Conservation (phyloP, 2,113 vertebrate species). For the Osmerus eperlanus region DNA sequence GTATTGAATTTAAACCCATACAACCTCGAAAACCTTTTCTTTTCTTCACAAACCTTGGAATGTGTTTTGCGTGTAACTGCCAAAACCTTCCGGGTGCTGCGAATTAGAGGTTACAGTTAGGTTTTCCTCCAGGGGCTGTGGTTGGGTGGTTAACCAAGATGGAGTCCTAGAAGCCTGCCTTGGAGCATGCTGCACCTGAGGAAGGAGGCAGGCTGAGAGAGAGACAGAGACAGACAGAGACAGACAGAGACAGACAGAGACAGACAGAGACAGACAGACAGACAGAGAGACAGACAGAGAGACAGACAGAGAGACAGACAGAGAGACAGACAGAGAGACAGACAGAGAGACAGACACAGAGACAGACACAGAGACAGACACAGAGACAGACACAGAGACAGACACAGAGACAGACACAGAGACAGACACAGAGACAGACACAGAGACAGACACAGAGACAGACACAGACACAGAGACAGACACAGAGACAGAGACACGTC, state of each 20-base stretch:
- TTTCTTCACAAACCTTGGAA: conserved; percentile 44
- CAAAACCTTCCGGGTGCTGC: conserved; percentile 61
- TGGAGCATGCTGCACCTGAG: conserved; percentile 64
- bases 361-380: too few relatives aligned
- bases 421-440: not conserved
- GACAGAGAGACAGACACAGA: not conserved
- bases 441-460: too few relatives aligned
- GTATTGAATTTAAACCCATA: too few relatives aligned
- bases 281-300: too few relatives aligned
- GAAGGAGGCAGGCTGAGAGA: conserved; percentile 53
- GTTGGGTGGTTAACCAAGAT: conserved; percentile 65
- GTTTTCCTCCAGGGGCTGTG: conserved; percentile 38
- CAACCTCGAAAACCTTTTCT: conserved; percentile 55
- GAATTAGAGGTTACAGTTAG: conserved; percentile 64
- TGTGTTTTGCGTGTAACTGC: conserved; percentile 54
- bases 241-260: too few relatives aligned
- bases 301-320: too few relatives aligned
- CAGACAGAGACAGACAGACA: too few relatives aligned
- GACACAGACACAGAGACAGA: not conserved
- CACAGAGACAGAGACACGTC: not conserved
- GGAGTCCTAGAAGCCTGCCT: conserved; percentile 58
- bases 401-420: not conserved
- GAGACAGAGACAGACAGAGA: too few relatives aligned
- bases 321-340: too few relatives aligned
- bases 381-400: not conserved